A percentile compares a stretch with the other conserved stretches of the same genome.
Evolutionary conservation across 1,140 invertebrate genomes (phyloP).

Genomic region (Tigriopus japonicus): DNA sequence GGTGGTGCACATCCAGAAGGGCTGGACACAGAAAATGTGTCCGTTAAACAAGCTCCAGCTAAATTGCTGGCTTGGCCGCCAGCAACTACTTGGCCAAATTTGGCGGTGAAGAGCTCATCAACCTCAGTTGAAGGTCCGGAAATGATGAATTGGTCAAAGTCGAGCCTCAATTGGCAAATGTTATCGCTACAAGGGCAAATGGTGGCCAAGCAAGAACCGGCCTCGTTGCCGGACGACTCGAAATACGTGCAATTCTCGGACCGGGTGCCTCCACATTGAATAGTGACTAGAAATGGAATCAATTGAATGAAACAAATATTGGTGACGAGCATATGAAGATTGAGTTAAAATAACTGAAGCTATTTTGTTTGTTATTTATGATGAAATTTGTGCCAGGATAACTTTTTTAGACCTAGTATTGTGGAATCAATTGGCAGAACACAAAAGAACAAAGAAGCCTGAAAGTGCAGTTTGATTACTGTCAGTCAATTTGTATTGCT

Average conservation of each 20-base stretch:
- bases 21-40: conserved; percentile 2
- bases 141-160: conserved; percentile 3
- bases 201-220: neutral
- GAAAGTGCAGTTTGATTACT: too few relatives aligned
- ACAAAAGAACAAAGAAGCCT: too few relatives aligned
- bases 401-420: too few relatives aligned
- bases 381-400: too few relatives aligned
- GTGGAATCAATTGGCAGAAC: too few relatives aligned
- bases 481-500: too few relatives aligned
- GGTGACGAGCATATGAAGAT: too few relatives aligned
- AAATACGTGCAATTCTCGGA: conserved; percentile 9
- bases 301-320: too few relatives aligned
- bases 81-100: neutral
- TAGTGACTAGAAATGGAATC: neutral
- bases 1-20: conserved; percentile 3
- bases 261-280: neutral
- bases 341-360: too few relatives aligned
- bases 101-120: neutral
- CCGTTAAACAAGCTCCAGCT: neutral
- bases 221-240: neutral
- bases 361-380: too few relatives aligned
- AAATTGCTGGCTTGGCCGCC: neutral
- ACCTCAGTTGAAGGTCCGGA: conserved; percentile 2
- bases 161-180: conserved; percentile 8
- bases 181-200: conserved; percentile 3